Evolutionary conservation across 2,797 vertebrate genomes (phyloP).

Genomic region (Schizothorax lantsangensis): DNA sequence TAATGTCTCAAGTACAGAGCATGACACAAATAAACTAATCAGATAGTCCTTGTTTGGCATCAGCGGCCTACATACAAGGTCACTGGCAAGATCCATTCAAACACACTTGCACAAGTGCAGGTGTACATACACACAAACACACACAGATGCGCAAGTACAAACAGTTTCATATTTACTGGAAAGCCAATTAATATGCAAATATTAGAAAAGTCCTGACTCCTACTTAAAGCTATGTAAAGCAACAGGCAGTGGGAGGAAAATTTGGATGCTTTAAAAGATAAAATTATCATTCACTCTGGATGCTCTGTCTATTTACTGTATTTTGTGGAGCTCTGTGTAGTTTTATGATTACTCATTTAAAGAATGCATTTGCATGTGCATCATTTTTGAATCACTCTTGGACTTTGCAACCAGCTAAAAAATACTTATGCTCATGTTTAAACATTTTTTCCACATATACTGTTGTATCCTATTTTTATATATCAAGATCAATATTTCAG

Average conservation of each 20-base stretch:
- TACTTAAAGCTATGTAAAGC: neutral
- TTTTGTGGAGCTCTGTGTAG: neutral
- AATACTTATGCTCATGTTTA: neutral
- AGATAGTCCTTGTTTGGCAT: conserved; percentile 44
- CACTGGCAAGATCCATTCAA: conserved; percentile 53
- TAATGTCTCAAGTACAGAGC: conserved; percentile 13
- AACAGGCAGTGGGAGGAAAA: neutral
- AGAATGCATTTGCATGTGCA: neutral
- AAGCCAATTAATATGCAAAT: neutral
- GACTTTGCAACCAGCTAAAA: neutral
- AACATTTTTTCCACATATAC: neutral
- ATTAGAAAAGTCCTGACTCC: neutral
- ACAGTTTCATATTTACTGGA: neutral
- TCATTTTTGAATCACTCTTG: neutral
- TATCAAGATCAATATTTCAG: no score
- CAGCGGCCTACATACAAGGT: conserved; percentile 65
- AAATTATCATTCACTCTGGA: neutral
- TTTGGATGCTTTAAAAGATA: neutral
- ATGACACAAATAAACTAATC: conserved; percentile 47
- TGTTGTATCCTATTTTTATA: no score
- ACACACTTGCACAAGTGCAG: neutral
- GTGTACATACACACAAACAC: conserved; percentile 4
- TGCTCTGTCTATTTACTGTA: neutral
- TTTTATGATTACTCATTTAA: neutral
- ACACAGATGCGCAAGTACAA: neutral